These are phyloP conservation scores for Picus viridis DNA, from an alignment of 2,797 vertebrate species.

Conservation along the genomic window DNA sequence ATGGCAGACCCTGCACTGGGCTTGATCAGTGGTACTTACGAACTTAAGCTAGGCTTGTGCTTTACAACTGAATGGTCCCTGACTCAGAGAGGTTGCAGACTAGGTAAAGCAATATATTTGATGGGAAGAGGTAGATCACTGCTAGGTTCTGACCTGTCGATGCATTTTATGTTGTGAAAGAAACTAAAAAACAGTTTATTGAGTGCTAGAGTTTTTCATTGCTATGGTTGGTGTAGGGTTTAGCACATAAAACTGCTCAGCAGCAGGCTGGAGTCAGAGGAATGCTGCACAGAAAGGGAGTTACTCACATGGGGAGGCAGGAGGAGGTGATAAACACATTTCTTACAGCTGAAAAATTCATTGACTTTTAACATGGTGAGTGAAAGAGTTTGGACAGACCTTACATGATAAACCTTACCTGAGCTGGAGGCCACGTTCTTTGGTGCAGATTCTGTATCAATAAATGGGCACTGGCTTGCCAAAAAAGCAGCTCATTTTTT, in stretches of 20 bases:
- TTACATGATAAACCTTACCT: not conserved
- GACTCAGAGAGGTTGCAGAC: not conserved
- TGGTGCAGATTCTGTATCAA: constrained; percentile 53
- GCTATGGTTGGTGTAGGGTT: not conserved
- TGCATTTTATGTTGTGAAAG: not conserved
- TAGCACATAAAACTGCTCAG: not conserved
- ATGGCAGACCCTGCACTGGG: not conserved
- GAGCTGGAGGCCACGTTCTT: not conserved
- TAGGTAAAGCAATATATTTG: not conserved
- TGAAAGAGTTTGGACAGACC: not conserved
- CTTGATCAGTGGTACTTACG: not conserved
- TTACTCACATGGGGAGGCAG: not conserved
- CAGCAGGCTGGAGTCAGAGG: not conserved
- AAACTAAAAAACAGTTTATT: not conserved
- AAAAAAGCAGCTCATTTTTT: constrained; percentile 84
- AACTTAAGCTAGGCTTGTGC: not conserved
- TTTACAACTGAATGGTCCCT: not conserved
- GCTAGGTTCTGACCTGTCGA: not conserved
- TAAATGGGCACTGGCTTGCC: constrained; percentile 83
- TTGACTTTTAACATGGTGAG: constrained; percentile 20
- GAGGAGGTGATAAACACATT: not conserved
- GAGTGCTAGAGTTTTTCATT: not conserved
- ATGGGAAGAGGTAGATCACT: not conserved
- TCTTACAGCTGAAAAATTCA: constrained; percentile 12
- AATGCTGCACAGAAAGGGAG: not conserved